phyloP scores from a whole-genome alignment of 1,140 invertebrate genomes.

The Pygmarrhopalites habei region DNA sequence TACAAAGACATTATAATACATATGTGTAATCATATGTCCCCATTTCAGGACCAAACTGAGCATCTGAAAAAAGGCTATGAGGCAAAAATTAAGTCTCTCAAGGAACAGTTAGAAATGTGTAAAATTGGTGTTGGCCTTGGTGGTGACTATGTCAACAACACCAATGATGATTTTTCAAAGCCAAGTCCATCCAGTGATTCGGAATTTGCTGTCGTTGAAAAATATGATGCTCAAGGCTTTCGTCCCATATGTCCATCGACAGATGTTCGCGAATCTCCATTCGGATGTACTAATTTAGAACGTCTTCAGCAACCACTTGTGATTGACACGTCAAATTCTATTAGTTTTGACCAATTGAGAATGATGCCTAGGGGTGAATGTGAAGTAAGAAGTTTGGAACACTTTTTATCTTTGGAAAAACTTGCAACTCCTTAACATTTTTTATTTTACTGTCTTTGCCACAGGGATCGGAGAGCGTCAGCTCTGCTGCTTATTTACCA shows the following conservation, averaged over 20 bases:
- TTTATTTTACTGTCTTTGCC: neutral
- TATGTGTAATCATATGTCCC: too few species aligned
- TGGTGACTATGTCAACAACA: neutral
- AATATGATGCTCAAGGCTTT: neutral
- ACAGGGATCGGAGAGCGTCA: constrained; percentile 60
- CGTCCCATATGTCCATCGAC: too few species aligned
- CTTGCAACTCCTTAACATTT: neutral
- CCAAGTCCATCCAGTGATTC: constrained; percentile 5
- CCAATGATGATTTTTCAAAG: neutral
- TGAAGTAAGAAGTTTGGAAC: constrained; percentile 32
- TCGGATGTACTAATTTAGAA: constrained; percentile 13
- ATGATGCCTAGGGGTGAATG: constrained; percentile 39
- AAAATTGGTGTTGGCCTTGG: constrained; percentile 7
- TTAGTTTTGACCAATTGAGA: constrained; percentile 29
- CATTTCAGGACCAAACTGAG: constrained; percentile 26
- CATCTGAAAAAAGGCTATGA: constrained; percentile 19
- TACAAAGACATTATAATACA: too few species aligned
- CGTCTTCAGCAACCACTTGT: constrained; percentile 21
- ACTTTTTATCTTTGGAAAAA: too few species aligned
- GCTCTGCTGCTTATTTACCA: constrained; percentile 42
- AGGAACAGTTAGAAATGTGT: constrained; percentile 22
- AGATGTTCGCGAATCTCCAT: too few species aligned
- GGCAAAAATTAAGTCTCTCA: constrained; percentile 14
- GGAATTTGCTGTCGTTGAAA: neutral
- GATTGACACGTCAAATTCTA: constrained; percentile 28